These are phyloP conservation scores for Pithys albifrons DNA, from an alignment of 2,113 vertebrate species.

Conservation along the genomic window DNA sequence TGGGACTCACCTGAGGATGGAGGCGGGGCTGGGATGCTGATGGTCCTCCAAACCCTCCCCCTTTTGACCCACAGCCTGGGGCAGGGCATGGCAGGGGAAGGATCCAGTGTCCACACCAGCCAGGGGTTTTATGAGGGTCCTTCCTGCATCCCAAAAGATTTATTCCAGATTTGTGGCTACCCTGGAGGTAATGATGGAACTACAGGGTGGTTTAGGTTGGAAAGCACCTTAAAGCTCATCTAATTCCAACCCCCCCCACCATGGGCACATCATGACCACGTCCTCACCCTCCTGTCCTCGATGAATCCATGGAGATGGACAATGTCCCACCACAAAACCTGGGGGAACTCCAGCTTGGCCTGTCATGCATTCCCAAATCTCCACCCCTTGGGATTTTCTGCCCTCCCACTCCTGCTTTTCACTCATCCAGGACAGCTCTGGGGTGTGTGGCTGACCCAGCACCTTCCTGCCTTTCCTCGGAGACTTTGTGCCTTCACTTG, in stretches of 20 bases:
- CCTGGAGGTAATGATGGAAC: neutral
- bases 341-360: neutral
- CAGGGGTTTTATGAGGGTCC: neutral
- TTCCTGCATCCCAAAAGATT: neutral
- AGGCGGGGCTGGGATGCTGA: neutral
- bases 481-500: neutral
- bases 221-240: neutral
- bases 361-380: neutral
- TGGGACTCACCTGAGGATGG: neutral
- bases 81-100: neutral
- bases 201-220: neutral
- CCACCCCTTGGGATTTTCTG: neutral
- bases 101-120: neutral
- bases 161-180: neutral
- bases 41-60: neutral
- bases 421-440: neutral
- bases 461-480: neutral
- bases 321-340: no score
- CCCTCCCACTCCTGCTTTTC: neutral
- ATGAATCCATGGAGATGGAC: neutral
- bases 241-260: neutral
- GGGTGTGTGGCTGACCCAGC: neutral
- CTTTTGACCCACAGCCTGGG: neutral
- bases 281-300: neutral
- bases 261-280: accelerated